Conservation (phyloP, 1,140 invertebrate genomes). For the Araneus ventricosus region DNA sequence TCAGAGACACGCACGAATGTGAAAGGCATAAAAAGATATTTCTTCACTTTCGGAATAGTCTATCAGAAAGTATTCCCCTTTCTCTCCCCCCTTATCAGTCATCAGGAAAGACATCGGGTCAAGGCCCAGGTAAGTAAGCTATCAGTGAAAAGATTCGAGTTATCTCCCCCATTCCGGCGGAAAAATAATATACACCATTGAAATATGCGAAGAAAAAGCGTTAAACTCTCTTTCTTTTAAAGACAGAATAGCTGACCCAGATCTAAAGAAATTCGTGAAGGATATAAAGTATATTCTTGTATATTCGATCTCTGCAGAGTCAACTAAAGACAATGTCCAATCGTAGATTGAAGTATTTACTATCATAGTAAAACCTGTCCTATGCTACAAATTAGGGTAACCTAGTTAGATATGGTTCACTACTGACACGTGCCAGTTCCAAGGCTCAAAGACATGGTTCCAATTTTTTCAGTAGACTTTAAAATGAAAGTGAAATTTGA, state of each 20-base stretch:
- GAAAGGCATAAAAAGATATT: background rate
- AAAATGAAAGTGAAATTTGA: too few relatives aligned
- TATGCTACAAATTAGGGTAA: too few relatives aligned
- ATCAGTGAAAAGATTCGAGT: background rate
- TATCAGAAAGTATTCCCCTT: background rate
- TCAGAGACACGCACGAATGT: background rate
- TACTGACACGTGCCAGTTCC: too few relatives aligned
- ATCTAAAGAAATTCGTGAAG: background rate
- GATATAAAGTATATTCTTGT: background rate
- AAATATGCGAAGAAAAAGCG: background rate
- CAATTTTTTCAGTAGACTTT: too few relatives aligned
- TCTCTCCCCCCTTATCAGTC: background rate
- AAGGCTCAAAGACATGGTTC: too few relatives aligned
- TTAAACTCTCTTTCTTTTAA: background rate
- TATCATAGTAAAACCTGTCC: too few relatives aligned
- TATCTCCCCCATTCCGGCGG: background rate
- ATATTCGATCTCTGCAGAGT: too few relatives aligned
- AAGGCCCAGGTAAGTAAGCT: background rate
- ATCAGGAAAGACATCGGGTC: background rate
- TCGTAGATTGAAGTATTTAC: too few relatives aligned
- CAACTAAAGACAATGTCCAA: too few relatives aligned
- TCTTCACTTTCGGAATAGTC: background rate
- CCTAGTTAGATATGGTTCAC: too few relatives aligned
- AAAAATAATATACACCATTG: background rate
- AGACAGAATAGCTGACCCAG: background rate